Evolutionary conservation across 2,113 vertebrate genomes (phyloP).

Genomic region (Nibea coibor): DNA sequence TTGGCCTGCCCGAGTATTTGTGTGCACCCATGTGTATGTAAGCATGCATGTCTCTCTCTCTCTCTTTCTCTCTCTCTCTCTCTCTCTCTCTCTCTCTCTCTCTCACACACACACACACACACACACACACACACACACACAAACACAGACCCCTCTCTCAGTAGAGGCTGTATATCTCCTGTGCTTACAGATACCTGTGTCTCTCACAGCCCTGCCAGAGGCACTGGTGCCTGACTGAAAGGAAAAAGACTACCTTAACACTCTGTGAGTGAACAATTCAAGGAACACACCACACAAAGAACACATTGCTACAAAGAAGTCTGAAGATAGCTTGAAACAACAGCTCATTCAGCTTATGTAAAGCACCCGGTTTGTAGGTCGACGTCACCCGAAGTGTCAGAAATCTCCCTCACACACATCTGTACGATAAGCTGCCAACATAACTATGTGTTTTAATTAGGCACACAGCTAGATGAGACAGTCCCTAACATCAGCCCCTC

Average conservation of each 20-base stretch:
- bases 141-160: background rate
- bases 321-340: background rate
- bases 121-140: background rate
- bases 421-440: too few relatives aligned
- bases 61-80: too few relatives aligned
- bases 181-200: conserved; percentile 53
- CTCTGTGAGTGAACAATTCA: background rate
- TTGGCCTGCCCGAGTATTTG: background rate
- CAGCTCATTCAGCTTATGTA: background rate
- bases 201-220: conserved; percentile 35
- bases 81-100: too few relatives aligned
- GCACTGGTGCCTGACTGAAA: conserved; percentile 33
- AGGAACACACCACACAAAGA: background rate
- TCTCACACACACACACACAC: too few relatives aligned
- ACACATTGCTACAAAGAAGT: background rate
- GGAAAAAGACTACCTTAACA: conserved; percentile 7
- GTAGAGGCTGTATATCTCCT: conserved; percentile 51
- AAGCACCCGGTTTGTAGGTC: background rate
- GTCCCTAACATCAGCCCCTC: too few relatives aligned
- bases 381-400: background rate
- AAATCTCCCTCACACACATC: too few relatives aligned
- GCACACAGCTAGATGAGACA: too few relatives aligned
- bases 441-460: too few relatives aligned
- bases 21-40: conserved; percentile 5
- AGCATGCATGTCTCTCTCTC: background rate